A percentile compares a stretch with the other conserved stretches of the same genome.
Conservation (phyloP, 2,113 vertebrate genomes). For the Panurus biarmicus region DNA sequence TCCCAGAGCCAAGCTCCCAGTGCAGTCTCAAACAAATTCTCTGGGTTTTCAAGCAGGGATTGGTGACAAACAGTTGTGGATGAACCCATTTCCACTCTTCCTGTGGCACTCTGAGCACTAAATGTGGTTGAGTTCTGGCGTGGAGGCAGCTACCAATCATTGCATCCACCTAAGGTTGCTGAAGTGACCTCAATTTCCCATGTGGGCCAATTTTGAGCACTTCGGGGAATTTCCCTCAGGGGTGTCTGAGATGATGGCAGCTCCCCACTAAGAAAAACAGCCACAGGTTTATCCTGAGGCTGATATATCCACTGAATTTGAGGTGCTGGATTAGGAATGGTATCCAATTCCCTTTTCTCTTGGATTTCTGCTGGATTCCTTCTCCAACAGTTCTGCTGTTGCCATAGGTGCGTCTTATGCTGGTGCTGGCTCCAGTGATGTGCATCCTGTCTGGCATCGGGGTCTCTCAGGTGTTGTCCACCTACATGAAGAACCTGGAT, state of each 20-base stretch:
- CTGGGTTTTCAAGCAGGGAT: background rate
- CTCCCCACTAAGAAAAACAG: background rate
- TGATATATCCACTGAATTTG: background rate
- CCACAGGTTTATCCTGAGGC: accelerated
- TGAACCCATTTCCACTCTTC: accelerated
- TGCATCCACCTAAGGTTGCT: background rate
- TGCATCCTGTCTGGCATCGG: conserved; percentile 97
- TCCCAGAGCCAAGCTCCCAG: background rate
- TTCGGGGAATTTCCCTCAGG: accelerated
- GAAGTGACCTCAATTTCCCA: background rate
- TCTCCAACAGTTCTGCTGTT: background rate
- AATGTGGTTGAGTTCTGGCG: background rate
- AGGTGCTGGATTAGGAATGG: background rate
- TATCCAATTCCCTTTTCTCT: background rate
- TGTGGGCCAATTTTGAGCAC: background rate
- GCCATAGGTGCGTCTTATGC: conserved; percentile 90
- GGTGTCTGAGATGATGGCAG: background rate
- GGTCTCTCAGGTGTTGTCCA: conserved; percentile 93
- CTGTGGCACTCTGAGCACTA: background rate
- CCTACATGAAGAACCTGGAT: conserved; percentile 98
- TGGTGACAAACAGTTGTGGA: accelerated
- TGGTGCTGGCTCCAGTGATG: conserved; percentile 96
- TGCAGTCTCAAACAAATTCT: background rate
- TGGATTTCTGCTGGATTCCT: background rate
- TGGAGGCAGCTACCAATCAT: background rate